Conservation (phyloP, 1,140 invertebrate species). For the Drosophila bipectinata region DNA sequence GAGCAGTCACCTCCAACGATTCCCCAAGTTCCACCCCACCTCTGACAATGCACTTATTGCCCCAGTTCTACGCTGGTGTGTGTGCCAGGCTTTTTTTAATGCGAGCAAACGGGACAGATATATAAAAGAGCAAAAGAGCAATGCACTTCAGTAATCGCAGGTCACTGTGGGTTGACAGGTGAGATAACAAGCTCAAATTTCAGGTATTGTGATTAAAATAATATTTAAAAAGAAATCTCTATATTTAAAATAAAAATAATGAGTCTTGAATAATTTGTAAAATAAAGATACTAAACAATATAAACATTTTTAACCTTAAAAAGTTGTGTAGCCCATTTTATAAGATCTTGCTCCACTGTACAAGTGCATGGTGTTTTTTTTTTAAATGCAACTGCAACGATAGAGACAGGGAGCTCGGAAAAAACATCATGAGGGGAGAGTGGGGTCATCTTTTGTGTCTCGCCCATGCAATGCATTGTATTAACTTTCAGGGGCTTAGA, state of each 20-base stretch:
- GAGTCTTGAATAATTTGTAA: too few relatives aligned
- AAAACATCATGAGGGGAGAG: background rate
- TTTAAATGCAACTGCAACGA: constrained; percentile 27
- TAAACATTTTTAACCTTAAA: too few relatives aligned
- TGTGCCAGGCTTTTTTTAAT: constrained; percentile 23
- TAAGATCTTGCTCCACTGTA: constrained; percentile 28
- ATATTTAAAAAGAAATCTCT: too few relatives aligned
- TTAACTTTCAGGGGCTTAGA: constrained; percentile 31
- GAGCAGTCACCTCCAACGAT: constrained; percentile 24
- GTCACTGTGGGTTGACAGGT: constrained; percentile 32
- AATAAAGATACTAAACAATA: too few relatives aligned
- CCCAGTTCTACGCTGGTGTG: constrained; percentile 22
- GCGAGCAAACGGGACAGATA: constrained; percentile 23
- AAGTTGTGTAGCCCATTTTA: too few relatives aligned
- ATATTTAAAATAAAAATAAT: too few relatives aligned
- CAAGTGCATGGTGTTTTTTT: constrained; percentile 38
- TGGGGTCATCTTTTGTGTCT: constrained; percentile 14
- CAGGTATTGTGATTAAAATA: too few relatives aligned
- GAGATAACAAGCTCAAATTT: background rate
- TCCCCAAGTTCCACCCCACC: constrained; percentile 12
- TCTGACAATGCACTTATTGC: constrained; percentile 27
- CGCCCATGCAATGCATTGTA: constrained; percentile 23
- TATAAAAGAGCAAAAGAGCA: constrained; percentile 33
- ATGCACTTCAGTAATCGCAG: constrained; percentile 43
- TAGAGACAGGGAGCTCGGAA: constrained; percentile 10